Percentiles rank a stretch among this genome's conserved stretches.
phyloP scores from a whole-genome alignment of 2,797 vertebrate genomes.

The Micropoecilia bifurca region DNA sequence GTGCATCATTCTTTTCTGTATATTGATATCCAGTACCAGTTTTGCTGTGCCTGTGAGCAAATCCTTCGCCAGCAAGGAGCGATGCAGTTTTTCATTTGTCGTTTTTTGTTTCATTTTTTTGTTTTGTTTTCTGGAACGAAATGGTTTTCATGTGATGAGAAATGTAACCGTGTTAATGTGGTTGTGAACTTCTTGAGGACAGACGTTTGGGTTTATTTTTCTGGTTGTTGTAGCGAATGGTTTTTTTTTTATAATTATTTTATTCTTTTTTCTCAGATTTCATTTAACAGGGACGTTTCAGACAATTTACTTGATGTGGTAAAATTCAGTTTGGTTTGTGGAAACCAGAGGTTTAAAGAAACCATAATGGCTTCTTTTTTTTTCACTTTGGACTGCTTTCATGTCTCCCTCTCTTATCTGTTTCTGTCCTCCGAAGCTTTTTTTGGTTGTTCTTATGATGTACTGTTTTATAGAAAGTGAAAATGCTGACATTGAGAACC shows the following conservation, averaged over 20 bases:
- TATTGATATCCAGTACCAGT: constrained; percentile 85
- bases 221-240: constrained; percentile 80
- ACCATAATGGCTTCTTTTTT: constrained; percentile 50
- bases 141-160: constrained; percentile 81
- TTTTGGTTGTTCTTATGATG: constrained; percentile 79
- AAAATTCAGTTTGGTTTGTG: constrained; percentile 75
- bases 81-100: constrained; percentile 66
- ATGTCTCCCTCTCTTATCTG: constrained; percentile 55
- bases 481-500: constrained; percentile 75
- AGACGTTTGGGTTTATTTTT: constrained; percentile 70
- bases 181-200: constrained; percentile 84
- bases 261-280: constrained; percentile 63
- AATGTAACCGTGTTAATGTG: constrained; percentile 84
- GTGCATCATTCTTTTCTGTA: constrained; percentile 83
- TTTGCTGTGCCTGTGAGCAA: constrained; percentile 82
- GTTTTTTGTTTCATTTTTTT: constrained; percentile 36
- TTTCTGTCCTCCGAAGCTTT: constrained; percentile 69
- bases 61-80: constrained; percentile 61
- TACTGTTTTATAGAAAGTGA: constrained; percentile 79
- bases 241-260: constrained; percentile 49
- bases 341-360: constrained; percentile 70
- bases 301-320: constrained; percentile 78
- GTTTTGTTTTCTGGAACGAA: constrained; percentile 62
- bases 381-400: constrained; percentile 50
- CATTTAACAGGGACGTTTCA: constrained; percentile 79